A percentile compares a stretch with the other conserved stretches of the same genome.
Conservation (phyloP, 2,888 invertebrate species). For the Chaetogeoica ovagalla region DNA sequence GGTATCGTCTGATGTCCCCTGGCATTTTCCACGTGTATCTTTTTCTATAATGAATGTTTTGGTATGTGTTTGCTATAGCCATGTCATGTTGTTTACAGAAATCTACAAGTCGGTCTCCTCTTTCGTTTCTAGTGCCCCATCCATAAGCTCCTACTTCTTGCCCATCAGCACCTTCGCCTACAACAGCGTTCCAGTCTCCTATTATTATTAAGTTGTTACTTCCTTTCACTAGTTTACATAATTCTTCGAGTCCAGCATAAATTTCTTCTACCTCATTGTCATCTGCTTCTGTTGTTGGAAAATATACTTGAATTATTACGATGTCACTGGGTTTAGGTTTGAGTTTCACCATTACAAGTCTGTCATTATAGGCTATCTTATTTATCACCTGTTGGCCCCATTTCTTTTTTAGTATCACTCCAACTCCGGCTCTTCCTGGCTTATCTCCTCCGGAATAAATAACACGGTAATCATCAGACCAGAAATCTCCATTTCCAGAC, state of each 20-base stretch:
- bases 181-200: too few relatives aligned
- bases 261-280: constrained; percentile 14
- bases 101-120: too few relatives aligned
- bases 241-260: constrained; percentile 13
- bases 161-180: too few relatives aligned
- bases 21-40: not conserved
- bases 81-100: too few relatives aligned
- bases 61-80: too few relatives aligned
- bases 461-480: constrained; percentile 5
- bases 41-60: too few relatives aligned
- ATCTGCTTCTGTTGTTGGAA: constrained; percentile 17
- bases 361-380: constrained; percentile 14
- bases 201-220: not conserved
- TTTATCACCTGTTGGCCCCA: not conserved
- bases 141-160: too few relatives aligned
- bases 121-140: too few relatives aligned
- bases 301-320: constrained; percentile 18
- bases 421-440: not conserved
- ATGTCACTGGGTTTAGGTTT: not conserved
- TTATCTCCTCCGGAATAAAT: constrained; percentile 11
- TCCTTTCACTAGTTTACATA: constrained; percentile 18
- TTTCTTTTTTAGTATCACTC: not conserved
- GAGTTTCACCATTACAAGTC: not conserved
- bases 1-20: too few relatives aligned
- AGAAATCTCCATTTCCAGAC: constrained; percentile 1